Percentiles rank a stretch among this genome's conserved stretches.
phyloP scores from a whole-genome alignment of 2,888 invertebrate genomes.

The Nasonovia ribisnigri region DNA sequence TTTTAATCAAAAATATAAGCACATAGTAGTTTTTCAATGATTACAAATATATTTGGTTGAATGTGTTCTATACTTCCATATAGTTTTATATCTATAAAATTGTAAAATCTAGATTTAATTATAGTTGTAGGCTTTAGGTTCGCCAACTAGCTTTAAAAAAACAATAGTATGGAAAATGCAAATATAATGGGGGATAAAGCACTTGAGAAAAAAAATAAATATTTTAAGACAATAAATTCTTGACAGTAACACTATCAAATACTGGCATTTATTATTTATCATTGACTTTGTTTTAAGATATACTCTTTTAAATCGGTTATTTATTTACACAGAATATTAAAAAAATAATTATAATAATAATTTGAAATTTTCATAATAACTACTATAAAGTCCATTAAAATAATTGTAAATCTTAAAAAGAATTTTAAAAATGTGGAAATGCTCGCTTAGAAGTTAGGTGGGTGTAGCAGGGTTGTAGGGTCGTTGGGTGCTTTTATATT shows the following conservation, averaged over 20 bases:
- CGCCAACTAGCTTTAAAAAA: background rate
- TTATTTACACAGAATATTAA: background rate
- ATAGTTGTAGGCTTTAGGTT: background rate
- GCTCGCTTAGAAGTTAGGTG: background rate
- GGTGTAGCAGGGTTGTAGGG: background rate
- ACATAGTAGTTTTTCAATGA: background rate
- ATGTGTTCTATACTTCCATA: background rate
- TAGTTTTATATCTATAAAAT: background rate
- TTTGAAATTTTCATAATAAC: background rate
- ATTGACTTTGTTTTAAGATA: background rate
- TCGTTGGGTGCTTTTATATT: background rate
- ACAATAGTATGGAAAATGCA: background rate
- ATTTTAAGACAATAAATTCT: background rate
- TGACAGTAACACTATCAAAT: slow-evolving; percentile 1
- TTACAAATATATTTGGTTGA: background rate
- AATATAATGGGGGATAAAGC: background rate
- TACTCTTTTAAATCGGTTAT: background rate
- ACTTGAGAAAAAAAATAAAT: background rate
- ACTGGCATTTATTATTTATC: slow-evolving; percentile 26
- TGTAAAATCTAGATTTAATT: background rate
- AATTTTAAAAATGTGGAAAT: background rate
- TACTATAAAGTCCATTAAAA: background rate
- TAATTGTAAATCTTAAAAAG: background rate
- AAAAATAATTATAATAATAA: background rate
- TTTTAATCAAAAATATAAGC: background rate